phyloP scores from a whole-genome alignment of 64 coral and sea anemone species.

The Dendrophyllia cribrosa region DNA sequence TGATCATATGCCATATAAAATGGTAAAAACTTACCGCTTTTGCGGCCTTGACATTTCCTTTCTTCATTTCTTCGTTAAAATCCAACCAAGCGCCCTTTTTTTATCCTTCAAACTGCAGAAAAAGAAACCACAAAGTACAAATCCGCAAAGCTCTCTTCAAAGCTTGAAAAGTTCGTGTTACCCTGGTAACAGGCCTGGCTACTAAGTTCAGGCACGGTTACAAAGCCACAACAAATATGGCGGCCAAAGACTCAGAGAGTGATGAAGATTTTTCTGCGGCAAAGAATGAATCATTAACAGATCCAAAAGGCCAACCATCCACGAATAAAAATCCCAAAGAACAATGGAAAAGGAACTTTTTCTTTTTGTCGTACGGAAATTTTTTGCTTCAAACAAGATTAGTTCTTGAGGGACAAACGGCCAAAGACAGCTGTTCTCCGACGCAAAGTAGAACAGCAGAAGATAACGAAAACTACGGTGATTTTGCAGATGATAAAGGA shows the following conservation, averaged over 20 bases:
- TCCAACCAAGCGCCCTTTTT: background rate
- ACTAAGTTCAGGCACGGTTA: constrained; percentile 14
- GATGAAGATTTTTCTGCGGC: background rate
- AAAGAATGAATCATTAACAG: background rate
- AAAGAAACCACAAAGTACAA: background rate
- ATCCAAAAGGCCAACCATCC: background rate
- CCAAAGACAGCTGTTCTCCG: background rate
- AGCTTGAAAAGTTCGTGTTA: constrained; percentile 23
- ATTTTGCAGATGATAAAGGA: constrained; percentile 25
- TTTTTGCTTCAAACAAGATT: constrained; percentile 8
- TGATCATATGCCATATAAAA: background rate
- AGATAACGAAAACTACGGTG: background rate
- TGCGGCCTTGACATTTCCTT: constrained; percentile 32
- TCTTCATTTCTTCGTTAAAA: constrained; percentile 48
- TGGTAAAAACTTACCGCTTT: constrained; percentile 37
- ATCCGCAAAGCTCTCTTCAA: background rate
- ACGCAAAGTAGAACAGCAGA: background rate
- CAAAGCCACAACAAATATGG: constrained; percentile 28
- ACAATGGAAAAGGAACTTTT: background rate
- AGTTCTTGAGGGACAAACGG: background rate
- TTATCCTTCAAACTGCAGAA: background rate
- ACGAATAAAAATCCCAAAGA: background rate
- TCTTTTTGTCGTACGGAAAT: background rate
- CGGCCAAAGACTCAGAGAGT: background rate
- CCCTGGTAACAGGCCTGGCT: constrained; percentile 48